Evolutionary conservation across 2,797 vertebrate genomes (phyloP), one percentile per base, ranked within the genome.

Genomic region (Mareca strepera): DNA sequence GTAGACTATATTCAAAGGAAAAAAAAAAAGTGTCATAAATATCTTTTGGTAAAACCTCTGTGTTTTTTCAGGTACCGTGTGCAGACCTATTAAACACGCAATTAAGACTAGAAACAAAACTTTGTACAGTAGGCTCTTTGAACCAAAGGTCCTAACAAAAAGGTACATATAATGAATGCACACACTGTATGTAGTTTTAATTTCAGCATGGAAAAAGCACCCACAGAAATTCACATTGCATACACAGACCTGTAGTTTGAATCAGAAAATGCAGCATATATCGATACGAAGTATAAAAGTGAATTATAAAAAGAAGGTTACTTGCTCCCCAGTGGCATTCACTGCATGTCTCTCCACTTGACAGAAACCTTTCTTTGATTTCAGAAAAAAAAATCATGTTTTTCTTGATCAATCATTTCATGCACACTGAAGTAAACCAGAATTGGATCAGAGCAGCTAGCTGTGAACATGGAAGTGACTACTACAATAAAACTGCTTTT

Each of bases 271-370:
- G 95, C 96, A 97, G 93, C 73, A 62, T 97, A 82, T 96, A 92
- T 92, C 86, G 39, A 97, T 96, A 96, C 53, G 95, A 97, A 98
- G 95, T 96, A 97, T 88, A 96, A 92, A 97, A 97, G 63, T 94
- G 89, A 97, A 94, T 96, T 97, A 96, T 90, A 97, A 98, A 97
- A 97, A 92, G 93, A 94, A 95, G 76, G 48, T 96, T 85, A 78
- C 83, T 92, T 94, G 75, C 63, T 28, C 72, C 97, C 82, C 50
- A 25, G 74, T 97, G 75, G 63, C n/a, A 64, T 92, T 94, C 90
- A 39, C 56, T 92, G 88, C 73, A 21, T 41, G 87, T 75, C 29
- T 67, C 12, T 77, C 70, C 41, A 62, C 91, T 95, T 92, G 67
- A 69, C 76, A 88, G 92, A 93, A 94, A 63, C 85, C 88, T 96